Evolutionary conservation across 2,113 vertebrate species (phyloP), one percentile per base, ranked within the genome.

Genomic region (Rhabdornis inornatus): DNA sequence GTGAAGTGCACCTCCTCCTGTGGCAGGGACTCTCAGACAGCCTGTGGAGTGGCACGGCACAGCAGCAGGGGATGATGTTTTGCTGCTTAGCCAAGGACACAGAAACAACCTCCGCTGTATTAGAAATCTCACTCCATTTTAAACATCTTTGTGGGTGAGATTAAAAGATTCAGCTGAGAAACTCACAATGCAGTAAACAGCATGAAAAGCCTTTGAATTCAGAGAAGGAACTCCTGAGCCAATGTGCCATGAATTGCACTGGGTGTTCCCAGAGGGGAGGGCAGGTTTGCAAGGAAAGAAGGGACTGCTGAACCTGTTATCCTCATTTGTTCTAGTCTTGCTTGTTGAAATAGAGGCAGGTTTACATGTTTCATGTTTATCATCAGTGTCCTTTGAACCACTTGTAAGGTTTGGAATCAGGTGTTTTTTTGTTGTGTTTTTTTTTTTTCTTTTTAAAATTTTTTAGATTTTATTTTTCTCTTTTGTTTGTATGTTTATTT

Each of bases 221-320:
- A 15, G 22, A 82, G 63, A 31, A 69, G 69, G 35, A 50, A n/a
- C 47, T 64, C 64, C 60, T 39, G 49, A 76, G 30, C 71, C 60
- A 65, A 4, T 5, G 1, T 66, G 30, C 11, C 15, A 1, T 2
- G 5, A 66, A 77, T 15, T 4, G 2, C 53, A 42, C 15, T 1
- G 2, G 30, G 15, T 13, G 0, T 20, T 75, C 47, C 71, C 55
- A 74, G 35, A 55, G 66, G 23, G 3, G 7, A 70, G 23, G 3
- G 7, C 14, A 69, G 37, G 21, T 50, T 76, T 77, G 18, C 6
- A 9, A 74, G 71, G 70, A 57, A 83, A n/a, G 28, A 63, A 85
- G 4, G 19, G 9, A 16, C 18, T 69, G 21, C 37, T 50, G 19
- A 77, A 39, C 0, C 0, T 31, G 23, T 45, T 65, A 35, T 18